phyloP scores from a whole-genome alignment of 2,888 invertebrate genomes.

The Opisthograptis luteolata region DNA sequence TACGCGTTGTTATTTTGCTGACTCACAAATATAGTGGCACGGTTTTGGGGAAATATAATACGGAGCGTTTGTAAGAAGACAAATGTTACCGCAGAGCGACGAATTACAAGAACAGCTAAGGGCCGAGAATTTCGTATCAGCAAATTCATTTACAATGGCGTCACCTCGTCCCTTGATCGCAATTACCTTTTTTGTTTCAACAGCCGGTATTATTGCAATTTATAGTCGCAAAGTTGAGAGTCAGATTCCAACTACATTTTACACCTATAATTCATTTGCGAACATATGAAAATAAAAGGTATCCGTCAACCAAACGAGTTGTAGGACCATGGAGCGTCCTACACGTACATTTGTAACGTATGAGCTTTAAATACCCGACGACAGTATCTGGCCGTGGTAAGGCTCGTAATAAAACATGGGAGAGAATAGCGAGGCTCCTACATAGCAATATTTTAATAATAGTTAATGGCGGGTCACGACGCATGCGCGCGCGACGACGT shows the following conservation, averaged over 20 bases:
- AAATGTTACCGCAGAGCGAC: conserved; percentile 23
- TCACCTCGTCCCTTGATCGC: conserved; percentile 52
- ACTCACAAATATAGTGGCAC: conserved; percentile 46
- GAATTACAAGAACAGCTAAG: conserved; percentile 28
- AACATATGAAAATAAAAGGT: conserved; percentile 66
- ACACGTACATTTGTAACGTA: conserved; percentile 77
- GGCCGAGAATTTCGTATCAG: conserved; percentile 34
- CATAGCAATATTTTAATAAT: conserved; percentile 83
- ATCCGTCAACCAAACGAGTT: conserved; percentile 56
- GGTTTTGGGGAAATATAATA: conserved; percentile 30
- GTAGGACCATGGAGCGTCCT: conserved; percentile 58
- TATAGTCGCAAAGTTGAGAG: conserved; percentile 64
- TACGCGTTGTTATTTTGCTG: conserved; percentile 56
- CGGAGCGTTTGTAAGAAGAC: conserved; percentile 23
- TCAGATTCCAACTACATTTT: conserved; percentile 69
- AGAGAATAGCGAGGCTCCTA: conserved; percentile 78
- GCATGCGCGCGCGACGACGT: conserved; percentile 73
- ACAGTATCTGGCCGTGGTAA: conserved; percentile 72
- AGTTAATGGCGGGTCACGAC: conserved; percentile 80
- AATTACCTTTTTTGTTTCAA: conserved; percentile 58
- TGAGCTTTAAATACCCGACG: conserved; percentile 78
- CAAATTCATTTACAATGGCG: conserved; percentile 46
- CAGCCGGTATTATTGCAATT: conserved; percentile 66
- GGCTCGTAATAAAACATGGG: conserved; percentile 76
- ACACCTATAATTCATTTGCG: conserved; percentile 73